Evolutionary conservation across 2,113 vertebrate genomes (phyloP), one percentile per base, ranked within the genome.

Genomic region (Notothenia rossii): DNA sequence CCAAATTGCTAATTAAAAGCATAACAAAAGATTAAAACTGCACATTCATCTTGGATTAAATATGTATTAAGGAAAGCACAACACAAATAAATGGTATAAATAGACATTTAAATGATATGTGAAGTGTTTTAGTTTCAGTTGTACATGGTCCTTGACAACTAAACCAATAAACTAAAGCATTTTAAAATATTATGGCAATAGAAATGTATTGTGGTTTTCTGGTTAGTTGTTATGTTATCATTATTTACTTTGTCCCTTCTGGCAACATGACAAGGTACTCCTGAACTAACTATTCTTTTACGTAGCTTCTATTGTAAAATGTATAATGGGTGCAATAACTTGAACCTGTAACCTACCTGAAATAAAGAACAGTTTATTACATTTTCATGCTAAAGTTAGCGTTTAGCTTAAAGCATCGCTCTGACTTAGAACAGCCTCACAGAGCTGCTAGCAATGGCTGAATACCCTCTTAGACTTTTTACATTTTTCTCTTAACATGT

Each of bases 21-120:
- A 45, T 29, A 58, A 29, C 40, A 49, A 15, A 18, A 53, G 55
- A 80, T 67, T 48, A 60, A 25, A 83, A 67, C 13, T 45, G 2
- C 53, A 33, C 58, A 74, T 40, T 78, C 1, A 46, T 58, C 7
- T 25, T 15, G 5, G 71, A 29, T 59, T 29, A 8, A 25, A 56
- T 46, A 33, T 43, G 15, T 29, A 75, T 48, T 55, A 33, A 77
- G 43, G 14, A 55, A 40, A 60, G 25, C 12, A 67, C 43, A 75
- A 40, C 36, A 40, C 5, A 40, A 40, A 40, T 6, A 40, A 29
- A 29, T 29, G 29, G 29, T 29, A 29, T 29, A 29, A 29, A 29
- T 29, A 29, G 29, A 29, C 4, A 29, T 29, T 4, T 29, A 29
- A 29, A 29, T 29, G 0, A 3, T 4, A 29, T 29, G 29, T 29